Evolutionary conservation across 1,140 invertebrate genomes (phyloP), one percentile per base, ranked within the genome.

Genomic region (Bemisia tabaci): DNA sequence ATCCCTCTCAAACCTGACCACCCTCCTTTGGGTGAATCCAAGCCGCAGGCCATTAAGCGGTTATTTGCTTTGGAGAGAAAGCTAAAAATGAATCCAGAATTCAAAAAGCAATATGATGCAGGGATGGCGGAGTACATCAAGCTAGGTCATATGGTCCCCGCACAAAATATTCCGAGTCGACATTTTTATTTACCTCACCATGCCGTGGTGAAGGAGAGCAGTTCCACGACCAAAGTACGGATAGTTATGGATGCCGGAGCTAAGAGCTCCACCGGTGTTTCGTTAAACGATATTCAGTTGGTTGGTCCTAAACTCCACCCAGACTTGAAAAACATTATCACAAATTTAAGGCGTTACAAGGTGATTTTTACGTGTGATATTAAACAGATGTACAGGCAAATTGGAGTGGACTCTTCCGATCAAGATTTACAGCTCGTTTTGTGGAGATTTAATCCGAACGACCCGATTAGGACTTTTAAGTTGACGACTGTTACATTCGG

Each of bases 211-310:
- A 69, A 63, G 59, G 24, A 24, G 17, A 33, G 59, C 24, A 39
- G 22, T 22, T 21, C 61, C 17, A 77, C 73, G 0, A 77, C 75
- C 1, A 75, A 74, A 61, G 24, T 73, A 5, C 63, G 76, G 26
- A 70, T 75, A 25, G 75, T 77, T 2, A 77, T 78, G 64, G 74
- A 78, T 65, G 76, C 72, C 9, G 75, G 74, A 0, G 63, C 64
- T 17, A 70, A 71, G 25, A 69, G 68, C n/a, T 66, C 39, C 21
- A 65, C 68, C 5, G 73, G 73, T 25, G 26, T 68, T 5, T 75
- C 71, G 48, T 67, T 74, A 22, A 73, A 74, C 59, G 68, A 73
- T 62, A 48, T 72, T 22, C 66, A 68, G 61, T 63, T 67, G 39
- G 60, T 68, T 26, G 73, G 74, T 24, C 73, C 73, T 0, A 73